Evolutionary conservation across 2,888 invertebrate genomes (phyloP).

Genomic region (Eledona agricola): DNA sequence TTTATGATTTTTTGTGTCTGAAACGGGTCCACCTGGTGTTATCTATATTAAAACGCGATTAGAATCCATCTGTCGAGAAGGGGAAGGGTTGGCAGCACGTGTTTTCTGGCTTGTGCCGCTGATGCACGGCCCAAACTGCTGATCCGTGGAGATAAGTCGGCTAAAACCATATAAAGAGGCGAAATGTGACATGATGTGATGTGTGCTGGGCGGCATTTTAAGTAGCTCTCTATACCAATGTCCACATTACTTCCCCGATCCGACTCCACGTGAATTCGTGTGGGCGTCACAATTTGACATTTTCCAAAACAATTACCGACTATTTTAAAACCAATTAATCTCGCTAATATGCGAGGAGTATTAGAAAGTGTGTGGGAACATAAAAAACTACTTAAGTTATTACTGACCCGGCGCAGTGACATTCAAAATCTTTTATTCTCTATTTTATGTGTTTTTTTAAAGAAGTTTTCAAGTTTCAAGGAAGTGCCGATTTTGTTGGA

Average conservation of each 20-base stretch:
- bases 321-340: slow-evolving; percentile 21
- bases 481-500: no score
- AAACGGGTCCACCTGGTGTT: slow-evolving; percentile 40
- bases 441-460: no score
- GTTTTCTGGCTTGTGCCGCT: slow-evolving; percentile 29
- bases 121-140: slow-evolving; percentile 37
- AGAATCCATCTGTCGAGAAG: slow-evolving; percentile 43
- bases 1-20: slow-evolving; percentile 18
- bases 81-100: slow-evolving; percentile 42
- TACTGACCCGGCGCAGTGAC: slow-evolving; percentile 6
- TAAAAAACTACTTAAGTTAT: slow-evolving; percentile 5
- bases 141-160: slow-evolving; percentile 44
- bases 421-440: slow-evolving; percentile 4
- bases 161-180: slow-evolving; percentile 45
- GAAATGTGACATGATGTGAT: slow-evolving; percentile 51
- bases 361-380: slow-evolving; percentile 20
- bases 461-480: no score
- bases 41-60: slow-evolving; percentile 45
- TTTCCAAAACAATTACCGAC: slow-evolving; percentile 15
- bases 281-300: not conserved
- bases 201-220: slow-evolving; percentile 34
- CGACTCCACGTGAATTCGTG: no score
- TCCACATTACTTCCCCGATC: no score
- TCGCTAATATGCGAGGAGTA: slow-evolving; percentile 13
- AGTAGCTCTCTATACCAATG: no score